Conservation (phyloP, 1,140 invertebrate species). For the Leptestheria dahalacensis region DNA sequence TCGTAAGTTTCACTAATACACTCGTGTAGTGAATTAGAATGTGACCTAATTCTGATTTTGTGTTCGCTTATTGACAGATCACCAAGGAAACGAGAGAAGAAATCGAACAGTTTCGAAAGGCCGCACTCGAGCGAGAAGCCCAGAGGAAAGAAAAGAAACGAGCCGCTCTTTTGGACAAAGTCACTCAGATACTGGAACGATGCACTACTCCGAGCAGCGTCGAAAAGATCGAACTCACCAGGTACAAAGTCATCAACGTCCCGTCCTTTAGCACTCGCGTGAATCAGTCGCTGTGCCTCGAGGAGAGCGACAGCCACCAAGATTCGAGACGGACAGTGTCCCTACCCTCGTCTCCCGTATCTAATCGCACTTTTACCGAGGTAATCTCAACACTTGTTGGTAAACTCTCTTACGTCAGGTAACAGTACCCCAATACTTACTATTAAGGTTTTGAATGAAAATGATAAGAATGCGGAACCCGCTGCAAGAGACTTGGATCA, state of each 20-base stretch:
- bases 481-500: too few species aligned
- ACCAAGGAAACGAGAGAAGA: conserved; percentile 21
- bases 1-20: conserved; percentile 34
- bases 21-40: neutral
- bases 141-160: conserved; percentile 9
- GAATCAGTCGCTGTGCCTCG: neutral
- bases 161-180: conserved; percentile 1
- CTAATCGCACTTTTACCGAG: neutral
- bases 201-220: conserved; percentile 2
- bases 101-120: conserved; percentile 17
- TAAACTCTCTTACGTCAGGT: too few species aligned
- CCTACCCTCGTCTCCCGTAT: conserved; percentile 1
- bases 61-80: conserved; percentile 21
- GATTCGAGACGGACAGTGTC: neutral
- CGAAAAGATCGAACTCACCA: neutral
- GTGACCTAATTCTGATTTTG: conserved; percentile 18
- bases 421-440: too few species aligned
- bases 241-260: neutral
- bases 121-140: conserved; percentile 16
- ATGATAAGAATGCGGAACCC: too few species aligned
- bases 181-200: conserved; percentile 7
- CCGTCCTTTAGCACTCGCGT: neutral
- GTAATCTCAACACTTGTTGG: too few species aligned
- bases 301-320: too few species aligned
- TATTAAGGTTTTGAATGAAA: too few species aligned